A percentile compares a stretch with the other conserved stretches of the same genome.
These are phyloP conservation scores for Temnopleurus reevesii DNA, from an alignment of 53 echinoderm and acorn worm genomes.

Conservation along the genomic window DNA sequence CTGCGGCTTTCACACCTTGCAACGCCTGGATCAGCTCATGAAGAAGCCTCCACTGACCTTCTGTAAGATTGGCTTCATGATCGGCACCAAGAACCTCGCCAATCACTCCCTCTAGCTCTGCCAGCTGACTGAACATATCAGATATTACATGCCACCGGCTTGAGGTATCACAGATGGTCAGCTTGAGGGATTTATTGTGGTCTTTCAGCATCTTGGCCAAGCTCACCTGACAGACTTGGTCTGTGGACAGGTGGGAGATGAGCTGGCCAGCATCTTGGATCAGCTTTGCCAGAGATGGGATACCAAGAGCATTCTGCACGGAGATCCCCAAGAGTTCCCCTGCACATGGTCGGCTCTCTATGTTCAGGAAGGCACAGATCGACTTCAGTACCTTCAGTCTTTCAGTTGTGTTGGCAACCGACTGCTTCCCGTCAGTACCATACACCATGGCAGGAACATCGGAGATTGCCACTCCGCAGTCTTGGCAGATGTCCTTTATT, in stretches of 20 bases:
- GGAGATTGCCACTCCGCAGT: background rate
- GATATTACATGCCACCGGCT: slow-evolving; percentile 25
- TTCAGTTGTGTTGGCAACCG: slow-evolving; percentile 4
- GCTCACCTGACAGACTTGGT: background rate
- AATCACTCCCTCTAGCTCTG: slow-evolving; percentile 5
- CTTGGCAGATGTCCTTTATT: slow-evolving; percentile 20
- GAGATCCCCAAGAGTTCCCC: slow-evolving; percentile 39
- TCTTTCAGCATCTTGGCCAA: background rate
- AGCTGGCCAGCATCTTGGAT: slow-evolving; percentile 23
- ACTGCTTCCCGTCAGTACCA: slow-evolving; percentile 25
- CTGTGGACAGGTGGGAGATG: slow-evolving; percentile 4
- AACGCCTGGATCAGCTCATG: slow-evolving; percentile 44
- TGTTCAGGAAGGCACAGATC: slow-evolving; percentile 23
- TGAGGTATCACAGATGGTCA: background rate
- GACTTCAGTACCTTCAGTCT: slow-evolving; percentile 29
- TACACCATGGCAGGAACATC: slow-evolving; percentile 37
- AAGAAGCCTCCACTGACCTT: slow-evolving; percentile 27
- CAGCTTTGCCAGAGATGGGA: background rate
- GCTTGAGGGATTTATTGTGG: background rate
- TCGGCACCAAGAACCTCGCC: slow-evolving; percentile 1
- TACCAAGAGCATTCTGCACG: slow-evolving; percentile 45
- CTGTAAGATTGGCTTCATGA: background rate
- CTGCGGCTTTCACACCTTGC: slow-evolving; percentile 39
- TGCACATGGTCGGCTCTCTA: slow-evolving; percentile 49
- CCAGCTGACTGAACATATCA: slow-evolving; percentile 4